These are phyloP conservation scores for Desmodus rotundus DNA, from an alignment of 2,113 vertebrate species.

Conservation along the genomic window DNA sequence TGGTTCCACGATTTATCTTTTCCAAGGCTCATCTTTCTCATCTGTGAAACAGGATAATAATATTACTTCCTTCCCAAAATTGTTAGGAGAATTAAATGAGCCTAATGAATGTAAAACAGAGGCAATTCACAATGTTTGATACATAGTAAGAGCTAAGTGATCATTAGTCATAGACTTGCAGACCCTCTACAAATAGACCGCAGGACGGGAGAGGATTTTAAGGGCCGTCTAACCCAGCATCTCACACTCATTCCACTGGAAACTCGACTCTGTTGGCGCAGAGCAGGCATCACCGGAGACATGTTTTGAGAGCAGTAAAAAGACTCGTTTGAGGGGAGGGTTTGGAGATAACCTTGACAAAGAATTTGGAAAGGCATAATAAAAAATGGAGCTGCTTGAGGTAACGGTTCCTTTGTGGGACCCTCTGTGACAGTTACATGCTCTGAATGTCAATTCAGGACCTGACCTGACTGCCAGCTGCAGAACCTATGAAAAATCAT, in stretches of 20 bases:
- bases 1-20: not conserved
- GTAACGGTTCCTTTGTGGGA: not conserved
- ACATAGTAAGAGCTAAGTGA: not conserved
- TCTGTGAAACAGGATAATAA: not conserved
- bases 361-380: not conserved
- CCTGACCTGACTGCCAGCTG: fast-evolving
- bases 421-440: not conserved
- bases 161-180: not conserved
- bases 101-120: not conserved
- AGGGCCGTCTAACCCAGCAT: not conserved
- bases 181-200: not conserved
- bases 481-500: not conserved
- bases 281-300: not conserved
- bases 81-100: not conserved
- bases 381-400: not conserved
- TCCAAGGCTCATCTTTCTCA: not conserved
- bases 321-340: not conserved
- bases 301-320: not conserved
- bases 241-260: not conserved
- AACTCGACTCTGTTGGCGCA: not conserved
- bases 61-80: not conserved
- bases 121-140: not conserved
- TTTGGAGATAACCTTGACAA: not conserved
- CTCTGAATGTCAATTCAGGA: too few relatives aligned
- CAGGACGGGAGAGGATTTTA: not conserved